These are phyloP conservation scores for Nyctibius grandis DNA, from an alignment of 2,797 vertebrate species.

Conservation along the genomic window DNA sequence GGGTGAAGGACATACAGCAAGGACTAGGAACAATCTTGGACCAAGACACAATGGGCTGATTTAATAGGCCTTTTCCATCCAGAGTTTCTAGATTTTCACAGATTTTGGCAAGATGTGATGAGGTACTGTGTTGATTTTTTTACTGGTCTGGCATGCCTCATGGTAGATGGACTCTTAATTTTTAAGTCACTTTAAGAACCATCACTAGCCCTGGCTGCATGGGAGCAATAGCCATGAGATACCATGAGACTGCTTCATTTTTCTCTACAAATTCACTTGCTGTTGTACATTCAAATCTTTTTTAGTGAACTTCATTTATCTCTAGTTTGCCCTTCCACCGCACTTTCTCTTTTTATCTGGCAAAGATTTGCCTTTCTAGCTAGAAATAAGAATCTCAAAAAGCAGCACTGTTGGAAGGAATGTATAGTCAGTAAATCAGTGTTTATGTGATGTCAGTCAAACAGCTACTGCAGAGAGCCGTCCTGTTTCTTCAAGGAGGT, in stretches of 20 bases:
- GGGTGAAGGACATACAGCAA: not conserved
- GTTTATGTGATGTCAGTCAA: not conserved
- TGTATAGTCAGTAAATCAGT: not conserved
- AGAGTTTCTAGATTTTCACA: not conserved
- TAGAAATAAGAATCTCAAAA: not conserved
- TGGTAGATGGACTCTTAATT: not conserved
- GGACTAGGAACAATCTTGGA: not conserved
- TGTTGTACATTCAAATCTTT: not conserved
- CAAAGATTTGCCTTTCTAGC: not conserved
- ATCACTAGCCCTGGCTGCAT: not conserved
- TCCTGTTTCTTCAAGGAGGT: not conserved
- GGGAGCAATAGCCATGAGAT: not conserved
- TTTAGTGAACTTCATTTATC: not conserved
- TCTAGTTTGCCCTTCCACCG: not conserved
- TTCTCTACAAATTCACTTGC: not conserved
- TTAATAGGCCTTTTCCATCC: not conserved
- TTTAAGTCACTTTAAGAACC: not conserved
- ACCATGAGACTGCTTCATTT: not conserved
- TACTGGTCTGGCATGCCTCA: accelerated
- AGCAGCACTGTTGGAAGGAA: not conserved
- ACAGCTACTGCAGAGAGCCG: not conserved
- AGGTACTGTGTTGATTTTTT: not conserved
- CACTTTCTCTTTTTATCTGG: not conserved
- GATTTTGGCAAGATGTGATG: not conserved
- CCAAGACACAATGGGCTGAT: not conserved